Evolutionary conservation across 2,113 vertebrate species (phyloP).

Genomic region (Vombatus ursinus): DNA sequence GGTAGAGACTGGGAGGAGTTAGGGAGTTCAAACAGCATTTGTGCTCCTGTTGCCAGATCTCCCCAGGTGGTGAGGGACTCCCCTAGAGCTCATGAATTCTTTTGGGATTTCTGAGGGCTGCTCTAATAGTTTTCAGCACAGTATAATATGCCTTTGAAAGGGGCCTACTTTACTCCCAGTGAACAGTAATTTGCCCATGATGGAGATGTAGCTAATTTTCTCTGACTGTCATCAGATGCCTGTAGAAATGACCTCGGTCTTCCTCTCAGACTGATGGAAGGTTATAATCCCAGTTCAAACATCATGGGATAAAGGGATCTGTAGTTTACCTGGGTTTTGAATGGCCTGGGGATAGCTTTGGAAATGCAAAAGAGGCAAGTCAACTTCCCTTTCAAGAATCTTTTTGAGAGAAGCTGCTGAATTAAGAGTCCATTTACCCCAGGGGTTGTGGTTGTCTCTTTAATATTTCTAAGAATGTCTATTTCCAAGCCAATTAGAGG

Average conservation of each 20-base stretch:
- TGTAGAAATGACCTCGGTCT: background rate
- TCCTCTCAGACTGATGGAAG: constrained; percentile 26
- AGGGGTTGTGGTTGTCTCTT: constrained; percentile 14
- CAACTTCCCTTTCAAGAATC: constrained; percentile 31
- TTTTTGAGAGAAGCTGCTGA: constrained; percentile 43
- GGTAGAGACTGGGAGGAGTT: background rate
- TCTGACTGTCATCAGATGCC: background rate
- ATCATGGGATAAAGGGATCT: background rate
- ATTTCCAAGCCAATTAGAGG: constrained; percentile 20
- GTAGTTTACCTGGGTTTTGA: constrained; percentile 4
- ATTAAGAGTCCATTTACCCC: constrained; percentile 25
- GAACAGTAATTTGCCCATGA: background rate
- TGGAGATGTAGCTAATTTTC: background rate
- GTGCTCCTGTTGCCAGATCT: background rate
- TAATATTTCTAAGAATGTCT: constrained; percentile 18
- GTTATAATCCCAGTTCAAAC: background rate
- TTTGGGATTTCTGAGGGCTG: background rate
- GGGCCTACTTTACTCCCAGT: background rate
- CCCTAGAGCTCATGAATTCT: background rate
- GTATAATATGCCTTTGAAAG: background rate
- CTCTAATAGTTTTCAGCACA: background rate
- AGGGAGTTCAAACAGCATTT: background rate
- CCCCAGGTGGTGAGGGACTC: background rate
- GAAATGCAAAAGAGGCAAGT: constrained; percentile 17
- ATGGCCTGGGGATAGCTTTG: background rate